phyloP scores from a whole-genome alignment of 2,888 invertebrate genomes.

The Caenorhabditis drosophilae region DNA sequence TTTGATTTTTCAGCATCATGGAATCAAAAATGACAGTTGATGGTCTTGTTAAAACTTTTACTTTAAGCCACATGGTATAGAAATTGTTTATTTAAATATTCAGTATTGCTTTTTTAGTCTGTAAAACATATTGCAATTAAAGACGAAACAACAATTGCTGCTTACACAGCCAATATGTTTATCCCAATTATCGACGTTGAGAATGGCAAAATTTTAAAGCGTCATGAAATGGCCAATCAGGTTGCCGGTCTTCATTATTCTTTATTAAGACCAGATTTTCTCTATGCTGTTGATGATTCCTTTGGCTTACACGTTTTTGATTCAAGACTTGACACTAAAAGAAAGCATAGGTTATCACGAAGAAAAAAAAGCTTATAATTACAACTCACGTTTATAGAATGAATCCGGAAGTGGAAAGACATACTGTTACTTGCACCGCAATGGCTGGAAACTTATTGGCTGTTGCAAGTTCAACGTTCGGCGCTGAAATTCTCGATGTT shows the following conservation, averaged over 20 bases:
- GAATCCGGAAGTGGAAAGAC: constrained; percentile 46
- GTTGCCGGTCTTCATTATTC: constrained; percentile 19
- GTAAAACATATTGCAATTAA: constrained; percentile 10
- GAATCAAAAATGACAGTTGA: too few relatives aligned
- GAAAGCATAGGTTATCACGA: too few relatives aligned
- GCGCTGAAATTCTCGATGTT: constrained; percentile 26
- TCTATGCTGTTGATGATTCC: constrained; percentile 41
- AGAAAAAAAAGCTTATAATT: too few relatives aligned
- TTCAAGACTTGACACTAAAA: constrained; percentile 27
- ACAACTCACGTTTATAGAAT: too few relatives aligned
- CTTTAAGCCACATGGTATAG: too few relatives aligned
- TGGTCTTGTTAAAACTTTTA: too few relatives aligned
- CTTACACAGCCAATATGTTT: constrained; percentile 21
- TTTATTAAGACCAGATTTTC: constrained; percentile 16
- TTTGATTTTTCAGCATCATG: too few relatives aligned
- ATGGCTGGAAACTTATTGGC: constrained; percentile 27
- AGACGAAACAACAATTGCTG: constrained; percentile 7
- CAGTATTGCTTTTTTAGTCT: too few relatives aligned
- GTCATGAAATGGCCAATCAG: constrained; percentile 14
- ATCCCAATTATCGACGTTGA: constrained; percentile 23
- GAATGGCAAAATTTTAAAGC: neutral
- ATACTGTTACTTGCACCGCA: constrained; percentile 33
- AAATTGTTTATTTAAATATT: too few relatives aligned
- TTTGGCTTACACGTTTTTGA: constrained; percentile 46
- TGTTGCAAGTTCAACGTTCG: constrained; percentile 40